These are phyloP conservation scores for Pangasianodon hypophthalmus DNA, from an alignment of 2,113 vertebrate genomes.

Conservation along the genomic window DNA sequence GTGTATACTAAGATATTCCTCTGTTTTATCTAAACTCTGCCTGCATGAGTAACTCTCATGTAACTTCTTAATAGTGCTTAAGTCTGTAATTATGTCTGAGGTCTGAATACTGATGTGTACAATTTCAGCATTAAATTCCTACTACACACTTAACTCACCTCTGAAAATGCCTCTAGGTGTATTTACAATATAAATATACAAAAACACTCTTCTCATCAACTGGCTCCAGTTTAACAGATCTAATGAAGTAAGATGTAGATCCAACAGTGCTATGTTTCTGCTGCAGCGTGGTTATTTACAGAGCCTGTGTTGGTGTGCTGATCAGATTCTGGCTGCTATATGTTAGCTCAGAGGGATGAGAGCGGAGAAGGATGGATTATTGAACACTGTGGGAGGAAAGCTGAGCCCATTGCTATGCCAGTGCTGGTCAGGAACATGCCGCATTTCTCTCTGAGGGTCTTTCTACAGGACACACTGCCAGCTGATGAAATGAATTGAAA, in stretches of 20 bases:
- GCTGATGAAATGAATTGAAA: neutral
- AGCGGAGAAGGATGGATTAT: neutral
- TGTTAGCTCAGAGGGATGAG: neutral
- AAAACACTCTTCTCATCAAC: neutral
- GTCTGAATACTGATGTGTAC: neutral
- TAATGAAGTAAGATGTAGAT: neutral
- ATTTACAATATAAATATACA: neutral
- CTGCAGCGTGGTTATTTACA: neutral
- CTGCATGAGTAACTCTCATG: neutral
- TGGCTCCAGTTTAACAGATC: neutral
- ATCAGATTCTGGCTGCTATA: neutral
- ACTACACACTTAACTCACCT: neutral
- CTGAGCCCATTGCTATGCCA: neutral
- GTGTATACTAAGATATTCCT: neutral
- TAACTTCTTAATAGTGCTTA: neutral
- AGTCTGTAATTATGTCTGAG: neutral
- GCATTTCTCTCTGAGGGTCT: neutral
- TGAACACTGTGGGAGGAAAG: slow-evolving; percentile 4
- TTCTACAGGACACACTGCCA: neutral
- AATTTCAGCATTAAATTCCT: neutral
- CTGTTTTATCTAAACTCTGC: neutral
- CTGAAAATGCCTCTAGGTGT: neutral
- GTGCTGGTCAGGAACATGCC: neutral
- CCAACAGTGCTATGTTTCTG: neutral
- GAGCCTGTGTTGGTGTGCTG: neutral